Evolutionary conservation across 1,140 invertebrate genomes (phyloP), one percentile per base, ranked within the genome.

Genomic region (Penaeus chinensis): DNA sequence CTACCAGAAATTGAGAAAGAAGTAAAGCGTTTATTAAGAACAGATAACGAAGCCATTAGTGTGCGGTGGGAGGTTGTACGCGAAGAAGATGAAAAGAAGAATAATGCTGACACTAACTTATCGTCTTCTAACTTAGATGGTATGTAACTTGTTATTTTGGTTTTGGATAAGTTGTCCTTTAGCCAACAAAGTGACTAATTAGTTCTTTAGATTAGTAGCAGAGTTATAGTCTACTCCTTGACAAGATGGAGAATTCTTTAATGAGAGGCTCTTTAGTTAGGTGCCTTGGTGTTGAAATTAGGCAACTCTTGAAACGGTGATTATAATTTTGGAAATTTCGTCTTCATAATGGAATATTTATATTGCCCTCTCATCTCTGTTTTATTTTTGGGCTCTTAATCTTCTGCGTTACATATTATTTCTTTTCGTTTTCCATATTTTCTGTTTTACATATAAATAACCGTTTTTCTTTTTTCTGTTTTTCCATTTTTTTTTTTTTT

Each of bases 1-100:
- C 97, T 97, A 76, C 98, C 98, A 2, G 98, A 99, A 93, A 98
- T 99, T 90, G 98, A 99, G 92, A 99, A 99, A 92, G 98, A 99
- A 94, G 94, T 95, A 22, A 98, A 99, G 92, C 93, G 97, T 84
- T 93, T 99, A 27, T 94, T 99, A 20, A 94, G 97, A 90, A 95
- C 95, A n/a, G 98, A 99, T 92, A 97, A 97, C 92, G 97, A 98
- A 92, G 97, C 98, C 18, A 95, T 96, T 3, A 95, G 95, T 91
- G 96, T 99, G 1, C 96, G 96, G 84, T 99, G 96, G 95, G 98
- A 99, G 92, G 95, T 99, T 0, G 95, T 99, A 61, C 96, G 96
- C 90, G 97, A 98, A 92, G 97, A 98, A 91, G 96, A 97, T 90
- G 96, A 97, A 86, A 91, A 92, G 71, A 91, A 92, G 79, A 91